Evolutionary conservation across 2,797 vertebrate species (phyloP), one percentile per base, ranked within the genome.

Genomic region (Syncerus caffer): DNA sequence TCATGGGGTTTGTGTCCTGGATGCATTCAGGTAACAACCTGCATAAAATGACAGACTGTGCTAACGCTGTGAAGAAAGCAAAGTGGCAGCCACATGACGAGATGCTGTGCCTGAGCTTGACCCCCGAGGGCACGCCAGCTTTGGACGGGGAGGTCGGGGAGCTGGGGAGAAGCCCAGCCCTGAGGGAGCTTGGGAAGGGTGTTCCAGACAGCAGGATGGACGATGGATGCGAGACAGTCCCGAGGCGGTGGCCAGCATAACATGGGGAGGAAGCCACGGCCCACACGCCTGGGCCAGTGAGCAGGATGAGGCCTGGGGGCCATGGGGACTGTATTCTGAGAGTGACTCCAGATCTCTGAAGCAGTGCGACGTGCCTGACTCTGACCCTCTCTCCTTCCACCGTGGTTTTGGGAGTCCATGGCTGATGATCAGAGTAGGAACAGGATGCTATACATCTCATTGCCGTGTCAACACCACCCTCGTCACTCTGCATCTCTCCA

Each of bases 11-110:
- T 47, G 47, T 2, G 4, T 16, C 50, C 89, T 64, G 38, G 15
- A 23, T 0, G 1, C 4, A 3, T 3, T 86, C 47, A 55, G 87
- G 57, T 13, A 8, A n/a, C 0, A 51, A 27, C n/a, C 31, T 31
- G 7, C 1, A 0, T 29, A 11, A 62, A 64, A 19, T 0, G 34
- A 55, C 7, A 14, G 38, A 16, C 12, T 0, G 2, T 3, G 71
- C 27, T 14, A 27, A 15, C 0, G 12, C 1, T 1, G 0, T 4
- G 15, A 51, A 76, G 60, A 53, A 21, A 38, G 34, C 80, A 25
- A 11, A 14, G 5, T 16, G 53, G 45, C 67, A 8, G n/a, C 50
- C 29, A 0, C 21, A 1, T 16, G 60, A 51, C 6, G 1, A 67
- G 64, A 23, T 2, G 31, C 47, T 23, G 8, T 21, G 55, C 6